Evolutionary conservation across 2,113 vertebrate species (phyloP).

Genomic region (Tychaedon coryphoeus): DNA sequence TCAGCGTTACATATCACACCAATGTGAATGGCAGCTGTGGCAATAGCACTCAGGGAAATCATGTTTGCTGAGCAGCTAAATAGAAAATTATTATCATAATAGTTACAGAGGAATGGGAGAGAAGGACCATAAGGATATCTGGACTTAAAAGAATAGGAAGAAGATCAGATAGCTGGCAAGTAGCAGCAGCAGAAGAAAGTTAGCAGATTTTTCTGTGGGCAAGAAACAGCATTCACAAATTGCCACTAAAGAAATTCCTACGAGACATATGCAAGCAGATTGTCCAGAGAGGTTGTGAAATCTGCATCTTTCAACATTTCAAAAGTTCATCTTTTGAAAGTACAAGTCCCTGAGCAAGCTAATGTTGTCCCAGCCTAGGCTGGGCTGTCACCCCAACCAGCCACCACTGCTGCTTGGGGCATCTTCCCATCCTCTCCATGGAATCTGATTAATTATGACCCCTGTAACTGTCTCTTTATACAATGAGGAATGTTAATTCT

Average conservation of each 20-base stretch:
- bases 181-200: not conserved
- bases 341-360: not conserved
- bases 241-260: not conserved
- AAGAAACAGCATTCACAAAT: not conserved
- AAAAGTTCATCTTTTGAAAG: not conserved
- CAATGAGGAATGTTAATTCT: not conserved
- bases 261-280: rapidly evolving
- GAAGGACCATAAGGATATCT: not conserved
- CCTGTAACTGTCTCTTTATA: not conserved
- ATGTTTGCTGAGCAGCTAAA: not conserved
- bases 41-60: not conserved
- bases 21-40: not conserved
- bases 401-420: not conserved
- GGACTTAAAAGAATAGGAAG: not conserved
- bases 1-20: not conserved
- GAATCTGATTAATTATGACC: not conserved
- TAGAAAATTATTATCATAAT: not conserved
- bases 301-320: not conserved
- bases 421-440: not conserved
- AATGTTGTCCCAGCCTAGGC: not conserved
- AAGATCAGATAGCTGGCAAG: not conserved
- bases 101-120: not conserved
- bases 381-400: not conserved
- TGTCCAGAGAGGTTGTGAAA: not conserved
- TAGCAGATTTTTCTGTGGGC: not conserved